Evolutionary conservation across 2,888 invertebrate species (phyloP).

Genomic region (Epinotia ramella): DNA sequence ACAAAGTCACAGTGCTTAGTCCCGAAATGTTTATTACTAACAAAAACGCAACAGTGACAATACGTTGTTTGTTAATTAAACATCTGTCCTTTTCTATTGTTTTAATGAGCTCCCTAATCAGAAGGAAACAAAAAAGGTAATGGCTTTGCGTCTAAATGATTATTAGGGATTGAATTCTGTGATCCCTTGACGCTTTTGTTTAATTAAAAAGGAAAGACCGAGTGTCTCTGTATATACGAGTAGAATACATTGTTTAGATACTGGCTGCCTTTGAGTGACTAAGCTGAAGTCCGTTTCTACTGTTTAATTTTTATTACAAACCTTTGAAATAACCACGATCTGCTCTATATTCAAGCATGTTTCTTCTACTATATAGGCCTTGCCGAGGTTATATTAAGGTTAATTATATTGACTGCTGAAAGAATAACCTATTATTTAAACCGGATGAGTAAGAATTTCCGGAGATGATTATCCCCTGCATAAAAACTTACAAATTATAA

Average conservation of each 20-base stretch:
- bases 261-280: background rate
- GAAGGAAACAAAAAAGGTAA: conserved; percentile 50
- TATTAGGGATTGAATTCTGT: conserved; percentile 56
- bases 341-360: no score
- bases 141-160: conserved; percentile 53
- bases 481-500: no score
- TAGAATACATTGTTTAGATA: background rate
- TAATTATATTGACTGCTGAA: no score
- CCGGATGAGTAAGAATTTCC: no score
- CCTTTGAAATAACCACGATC: background rate
- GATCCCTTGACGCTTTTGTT: conserved; percentile 47
- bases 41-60: conserved; percentile 30
- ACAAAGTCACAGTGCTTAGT: conserved; percentile 24
- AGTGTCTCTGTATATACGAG: background rate
- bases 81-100: conserved; percentile 47
- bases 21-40: conserved; percentile 34
- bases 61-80: conserved; percentile 53
- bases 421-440: no score
- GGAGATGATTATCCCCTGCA: no score
- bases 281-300: background rate
- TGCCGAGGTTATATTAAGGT: no score
- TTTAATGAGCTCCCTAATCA: conserved; percentile 50
- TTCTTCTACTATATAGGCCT: no score
- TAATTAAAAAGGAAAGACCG: conserved; percentile 54
- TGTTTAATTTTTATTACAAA: background rate